Percentiles rank a stretch among this genome's conserved stretches.
phyloP scores from a whole-genome alignment of 2,797 vertebrate genomes.

The Acanthurus lineatus region DNA sequence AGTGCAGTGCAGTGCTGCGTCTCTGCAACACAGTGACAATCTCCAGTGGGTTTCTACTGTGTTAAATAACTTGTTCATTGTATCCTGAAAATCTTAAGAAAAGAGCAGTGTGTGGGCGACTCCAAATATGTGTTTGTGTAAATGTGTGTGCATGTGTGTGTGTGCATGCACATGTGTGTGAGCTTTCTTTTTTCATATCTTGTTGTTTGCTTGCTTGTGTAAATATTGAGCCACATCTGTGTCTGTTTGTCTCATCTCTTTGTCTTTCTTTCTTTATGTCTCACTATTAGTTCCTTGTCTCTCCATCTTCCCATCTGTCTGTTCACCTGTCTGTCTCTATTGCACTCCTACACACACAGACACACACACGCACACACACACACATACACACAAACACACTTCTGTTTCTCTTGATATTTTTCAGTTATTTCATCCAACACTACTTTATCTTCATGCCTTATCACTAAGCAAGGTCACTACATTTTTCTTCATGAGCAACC shows the following conservation, averaged over 20 bases:
- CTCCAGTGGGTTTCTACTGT: background rate
- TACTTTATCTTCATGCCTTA: slow-evolving; percentile 82
- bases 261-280: slow-evolving; percentile 34
- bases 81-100: background rate
- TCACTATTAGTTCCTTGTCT: slow-evolving; percentile 19
- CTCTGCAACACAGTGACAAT: background rate
- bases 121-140: background rate
- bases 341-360: slow-evolving; percentile 8
- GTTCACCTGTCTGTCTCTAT: slow-evolving; percentile 22
- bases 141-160: background rate
- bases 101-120: background rate
- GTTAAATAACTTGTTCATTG: background rate
- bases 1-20: background rate
- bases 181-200: slow-evolving; percentile 31
- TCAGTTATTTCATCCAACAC: slow-evolving; percentile 73
- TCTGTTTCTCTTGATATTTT: slow-evolving; percentile 62
- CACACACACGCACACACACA: slow-evolving; percentile 7
- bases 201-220: slow-evolving; percentile 45
- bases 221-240: slow-evolving; percentile 45
- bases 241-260: slow-evolving; percentile 38
- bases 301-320: slow-evolving; percentile 47
- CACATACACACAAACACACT: slow-evolving; percentile 5
- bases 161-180: background rate
- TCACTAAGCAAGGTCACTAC: slow-evolving; percentile 83
- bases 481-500: slow-evolving; percentile 84